These are phyloP conservation scores for Ctenosaura bakeri DNA, from an alignment of 2,797 vertebrate genomes.

Conservation along the genomic window DNA sequence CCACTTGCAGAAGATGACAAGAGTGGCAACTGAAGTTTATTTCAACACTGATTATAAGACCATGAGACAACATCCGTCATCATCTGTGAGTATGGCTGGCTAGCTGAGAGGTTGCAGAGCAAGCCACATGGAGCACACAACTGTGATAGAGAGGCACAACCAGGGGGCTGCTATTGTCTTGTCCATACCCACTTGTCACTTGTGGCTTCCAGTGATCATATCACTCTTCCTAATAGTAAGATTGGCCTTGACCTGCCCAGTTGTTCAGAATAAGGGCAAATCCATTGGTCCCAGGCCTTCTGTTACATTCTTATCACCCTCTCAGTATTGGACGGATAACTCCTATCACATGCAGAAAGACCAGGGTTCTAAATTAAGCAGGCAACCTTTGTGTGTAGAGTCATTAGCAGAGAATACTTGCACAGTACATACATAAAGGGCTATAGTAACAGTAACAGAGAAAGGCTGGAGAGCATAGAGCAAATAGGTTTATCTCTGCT, in stretches of 20 bases:
- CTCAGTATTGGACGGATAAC: background rate
- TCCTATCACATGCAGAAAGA: background rate
- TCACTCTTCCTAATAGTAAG: background rate
- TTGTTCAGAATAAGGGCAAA: background rate
- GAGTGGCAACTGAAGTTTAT: background rate
- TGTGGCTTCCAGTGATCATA: background rate
- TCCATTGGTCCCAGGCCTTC: background rate
- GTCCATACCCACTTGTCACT: background rate
- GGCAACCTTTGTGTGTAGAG: background rate
- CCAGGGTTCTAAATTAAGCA: background rate
- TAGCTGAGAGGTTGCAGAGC: background rate
- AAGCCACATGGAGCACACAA: background rate
- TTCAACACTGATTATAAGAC: background rate
- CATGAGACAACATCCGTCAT: background rate
- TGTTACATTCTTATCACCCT: background rate
- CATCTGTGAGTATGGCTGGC: background rate
- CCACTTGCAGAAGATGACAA: background rate
- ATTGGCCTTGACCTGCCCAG: background rate
- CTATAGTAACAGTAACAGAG: too few relatives aligned
- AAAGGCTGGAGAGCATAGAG: background rate
- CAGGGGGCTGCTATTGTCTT: background rate
- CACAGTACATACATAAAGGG: background rate
- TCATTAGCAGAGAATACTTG: background rate
- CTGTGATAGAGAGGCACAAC: background rate
- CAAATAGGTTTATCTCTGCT: background rate